These are phyloP conservation scores for Enteromius trimaculatus DNA, from an alignment of 2,797 vertebrate genomes.

Conservation along the genomic window DNA sequence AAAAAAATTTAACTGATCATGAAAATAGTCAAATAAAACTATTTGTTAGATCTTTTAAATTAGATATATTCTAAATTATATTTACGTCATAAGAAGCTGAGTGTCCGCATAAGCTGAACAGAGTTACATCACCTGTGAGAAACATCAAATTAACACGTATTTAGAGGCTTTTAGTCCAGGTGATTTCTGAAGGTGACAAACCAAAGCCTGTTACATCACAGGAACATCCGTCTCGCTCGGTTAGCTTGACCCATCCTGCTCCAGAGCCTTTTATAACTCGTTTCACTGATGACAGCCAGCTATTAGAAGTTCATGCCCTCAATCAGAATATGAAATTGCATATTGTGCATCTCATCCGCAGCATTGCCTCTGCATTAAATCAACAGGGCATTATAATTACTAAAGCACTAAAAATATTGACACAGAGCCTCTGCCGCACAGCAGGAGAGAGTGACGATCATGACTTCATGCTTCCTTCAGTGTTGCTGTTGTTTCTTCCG, in stretches of 20 bases:
- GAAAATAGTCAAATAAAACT: background rate
- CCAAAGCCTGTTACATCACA: constrained; percentile 34
- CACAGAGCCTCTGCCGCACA: background rate
- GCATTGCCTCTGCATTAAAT: constrained; percentile 9
- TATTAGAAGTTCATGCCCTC: constrained; percentile 8
- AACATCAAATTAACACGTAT: background rate
- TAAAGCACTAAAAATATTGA: background rate
- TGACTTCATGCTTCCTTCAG: constrained; percentile 7
- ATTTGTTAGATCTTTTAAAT: background rate
- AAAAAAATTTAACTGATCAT: background rate
- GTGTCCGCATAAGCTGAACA: background rate
- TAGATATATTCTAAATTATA: background rate
- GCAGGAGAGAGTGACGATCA: background rate
- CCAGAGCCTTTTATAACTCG: background rate
- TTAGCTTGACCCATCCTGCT: background rate
- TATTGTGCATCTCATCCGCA: background rate
- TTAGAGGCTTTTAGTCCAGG: constrained; percentile 10
- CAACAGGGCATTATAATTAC: background rate
- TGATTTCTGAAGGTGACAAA: constrained; percentile 19
- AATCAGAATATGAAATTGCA: constrained; percentile 25
- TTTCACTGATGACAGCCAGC: constrained; percentile 1
- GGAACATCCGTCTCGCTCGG: background rate
- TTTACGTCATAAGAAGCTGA: background rate
- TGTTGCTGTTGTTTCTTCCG: background rate
- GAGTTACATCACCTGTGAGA: constrained; percentile 1